Conservation (phyloP, 2,888 invertebrate genomes). For the Ramazzottius varieornatus region DNA sequence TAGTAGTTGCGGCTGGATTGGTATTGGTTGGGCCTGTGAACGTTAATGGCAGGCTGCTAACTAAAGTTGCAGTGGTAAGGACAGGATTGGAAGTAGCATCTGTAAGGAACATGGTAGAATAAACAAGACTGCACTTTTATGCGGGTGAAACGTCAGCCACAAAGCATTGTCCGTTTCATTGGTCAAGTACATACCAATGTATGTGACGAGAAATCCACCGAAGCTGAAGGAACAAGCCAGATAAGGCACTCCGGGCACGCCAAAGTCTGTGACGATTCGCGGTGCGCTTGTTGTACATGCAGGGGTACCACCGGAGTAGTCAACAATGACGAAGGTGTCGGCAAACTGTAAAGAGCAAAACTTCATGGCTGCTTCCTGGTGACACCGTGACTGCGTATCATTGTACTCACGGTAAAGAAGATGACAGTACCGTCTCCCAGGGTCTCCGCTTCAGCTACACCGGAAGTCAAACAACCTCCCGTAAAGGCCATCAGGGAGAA, state of each 20-base stretch:
- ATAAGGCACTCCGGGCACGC: too few relatives aligned
- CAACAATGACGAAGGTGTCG: too few relatives aligned
- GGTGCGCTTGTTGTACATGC: too few relatives aligned
- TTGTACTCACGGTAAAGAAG: not conserved
- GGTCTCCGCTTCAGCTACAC: not conserved
- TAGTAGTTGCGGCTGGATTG: too few relatives aligned
- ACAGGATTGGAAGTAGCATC: not conserved
- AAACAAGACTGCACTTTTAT: too few relatives aligned
- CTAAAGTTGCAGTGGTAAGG: too few relatives aligned
- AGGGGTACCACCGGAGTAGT: too few relatives aligned
- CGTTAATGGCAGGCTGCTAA: too few relatives aligned
- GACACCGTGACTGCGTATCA: not conserved
- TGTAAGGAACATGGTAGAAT: not conserved
- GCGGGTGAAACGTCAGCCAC: not conserved
- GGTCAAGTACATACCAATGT: not conserved
- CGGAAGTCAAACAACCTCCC: not conserved
- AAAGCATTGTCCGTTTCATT: not conserved
- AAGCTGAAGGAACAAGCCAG: not conserved
- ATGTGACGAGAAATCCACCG: not conserved
- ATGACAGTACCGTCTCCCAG: not conserved
- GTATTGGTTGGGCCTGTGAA: too few relatives aligned
- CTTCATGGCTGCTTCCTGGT: too few relatives aligned
- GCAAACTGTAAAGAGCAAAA: too few relatives aligned
- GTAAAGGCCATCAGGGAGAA: not conserved
- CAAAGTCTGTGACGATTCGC: too few relatives aligned